A percentile compares a stretch with the other conserved stretches of the same genome.
Conservation (phyloP, 1,140 invertebrate species). For the Dolichoris vasculosae region DNA sequence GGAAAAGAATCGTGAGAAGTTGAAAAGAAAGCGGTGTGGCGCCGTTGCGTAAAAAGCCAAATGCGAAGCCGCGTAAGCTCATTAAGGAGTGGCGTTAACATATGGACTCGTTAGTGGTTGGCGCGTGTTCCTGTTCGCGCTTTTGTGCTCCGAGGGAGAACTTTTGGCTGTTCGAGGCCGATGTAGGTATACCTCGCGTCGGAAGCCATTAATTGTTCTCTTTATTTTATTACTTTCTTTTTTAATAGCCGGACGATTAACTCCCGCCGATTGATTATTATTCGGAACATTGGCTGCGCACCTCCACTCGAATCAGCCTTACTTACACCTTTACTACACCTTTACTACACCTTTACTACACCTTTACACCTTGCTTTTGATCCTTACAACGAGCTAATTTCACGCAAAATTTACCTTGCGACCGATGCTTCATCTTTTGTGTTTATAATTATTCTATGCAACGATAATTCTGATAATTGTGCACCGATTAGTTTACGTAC, state of each 20-base stretch:
- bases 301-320: no score
- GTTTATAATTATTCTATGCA: no score
- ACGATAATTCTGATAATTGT: no score
- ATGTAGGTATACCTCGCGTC: background rate
- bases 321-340: no score
- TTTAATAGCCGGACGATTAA: background rate
- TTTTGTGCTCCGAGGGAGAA: background rate
- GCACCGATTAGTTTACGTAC: no score
- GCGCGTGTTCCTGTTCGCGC: background rate
- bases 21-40: constrained; percentile 32
- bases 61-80: constrained; percentile 63
- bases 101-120: constrained; percentile 67
- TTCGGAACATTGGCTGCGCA: no score
- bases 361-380: no score
- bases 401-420: no score
- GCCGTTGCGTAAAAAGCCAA: constrained; percentile 52
- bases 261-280: constrained; percentile 37
- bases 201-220: constrained; percentile 20
- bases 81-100: constrained; percentile 69
- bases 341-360: no score
- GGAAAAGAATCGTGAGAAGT: constrained; percentile 13
- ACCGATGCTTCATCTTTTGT: no score
- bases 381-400: no score
- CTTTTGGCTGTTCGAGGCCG: background rate
- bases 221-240: no score